Evolutionary conservation across 2,888 invertebrate genomes (phyloP), one percentile per base, ranked within the genome.

Genomic region (Clanis bilineata): DNA sequence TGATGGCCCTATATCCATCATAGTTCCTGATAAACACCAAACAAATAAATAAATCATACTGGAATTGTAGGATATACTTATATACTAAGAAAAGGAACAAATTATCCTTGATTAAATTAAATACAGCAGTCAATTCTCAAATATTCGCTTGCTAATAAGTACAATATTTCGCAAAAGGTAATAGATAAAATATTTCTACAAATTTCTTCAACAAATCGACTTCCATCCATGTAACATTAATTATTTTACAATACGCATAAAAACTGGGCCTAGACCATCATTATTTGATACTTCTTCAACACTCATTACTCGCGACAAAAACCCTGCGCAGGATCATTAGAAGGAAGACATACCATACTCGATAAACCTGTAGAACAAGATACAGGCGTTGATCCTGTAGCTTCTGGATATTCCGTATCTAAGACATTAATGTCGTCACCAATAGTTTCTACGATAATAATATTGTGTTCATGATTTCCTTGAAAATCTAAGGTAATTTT

Each of bases 321-420:
- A 36, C 59, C 44, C 55, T 45, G 7, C 51, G n/a, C 10, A 55
- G 18, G 47, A 60, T 55, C 57, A 60, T 60, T 55, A 68, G 43
- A 32, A 54, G 51, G 51, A 51, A 32, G 32, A 51, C 21, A 51
- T 51, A 15, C 51, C 28, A n/a, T 18, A 51, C 51, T 51, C 18
- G 51, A 51, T 10, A 51, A 51, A 51, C 51, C 51, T 51, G 51
- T 51, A n/a, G 28, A 28, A 51, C 51, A 18, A 28, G 51, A 9
- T 51, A 9, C 18, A 51, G 18, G 10, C 51, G 9, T 9, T 28
- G 18, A 22, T 23, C 44, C 44, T 22, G 44, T 23, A 2, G 51
- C 51, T 51, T 51, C 51, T 32, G 51, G 28, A 51, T 18, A 15
- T 32, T 18, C 15, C 2, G 15, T 6, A n/a, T 10, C 39, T 39